Conservation (phyloP, 2,888 invertebrate species). For the Drosophila lutescens region DNA sequence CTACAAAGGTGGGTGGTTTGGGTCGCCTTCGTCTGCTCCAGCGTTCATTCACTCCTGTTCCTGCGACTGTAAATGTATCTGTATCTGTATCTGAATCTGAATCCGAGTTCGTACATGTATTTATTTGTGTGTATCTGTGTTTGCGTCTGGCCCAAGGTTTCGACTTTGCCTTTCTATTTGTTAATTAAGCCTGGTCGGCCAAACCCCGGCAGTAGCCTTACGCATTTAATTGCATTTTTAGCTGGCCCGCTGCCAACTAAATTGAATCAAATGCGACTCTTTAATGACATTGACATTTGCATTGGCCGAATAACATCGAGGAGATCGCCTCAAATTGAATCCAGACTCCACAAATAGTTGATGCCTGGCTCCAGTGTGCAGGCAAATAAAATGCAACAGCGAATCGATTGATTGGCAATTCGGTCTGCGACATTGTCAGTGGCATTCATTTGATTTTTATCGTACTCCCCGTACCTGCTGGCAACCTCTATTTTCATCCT, state of each 20-base stretch:
- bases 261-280: constrained; percentile 55
- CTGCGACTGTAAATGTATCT: constrained; percentile 19
- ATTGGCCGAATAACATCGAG: constrained; percentile 35
- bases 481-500: background rate
- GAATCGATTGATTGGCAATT: constrained; percentile 67
- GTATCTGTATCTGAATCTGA: constrained; percentile 45
- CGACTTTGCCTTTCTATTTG: constrained; percentile 70
- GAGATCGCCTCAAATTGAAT: constrained; percentile 2
- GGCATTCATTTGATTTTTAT: constrained; percentile 67
- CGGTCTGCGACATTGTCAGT: constrained; percentile 45
- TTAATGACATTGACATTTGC: constrained; percentile 77
- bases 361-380: constrained; percentile 27
- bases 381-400: constrained; percentile 71
- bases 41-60: constrained; percentile 70
- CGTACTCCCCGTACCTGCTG: background rate
- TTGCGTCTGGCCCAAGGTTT: constrained; percentile 70
- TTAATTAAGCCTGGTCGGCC: constrained; percentile 66
- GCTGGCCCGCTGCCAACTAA: constrained; percentile 57
- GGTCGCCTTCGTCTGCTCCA: constrained; percentile 59
- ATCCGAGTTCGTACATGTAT: constrained; percentile 28
- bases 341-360: constrained; percentile 46
- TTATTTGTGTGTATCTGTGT: constrained; percentile 21
- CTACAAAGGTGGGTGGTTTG: constrained; percentile 55
- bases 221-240: constrained; percentile 76
- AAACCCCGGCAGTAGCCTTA: constrained; percentile 42